Evolutionary conservation across 2,888 invertebrate genomes (phyloP), one percentile per base, ranked within the genome.

Genomic region (Gymnocheta viridis): DNA sequence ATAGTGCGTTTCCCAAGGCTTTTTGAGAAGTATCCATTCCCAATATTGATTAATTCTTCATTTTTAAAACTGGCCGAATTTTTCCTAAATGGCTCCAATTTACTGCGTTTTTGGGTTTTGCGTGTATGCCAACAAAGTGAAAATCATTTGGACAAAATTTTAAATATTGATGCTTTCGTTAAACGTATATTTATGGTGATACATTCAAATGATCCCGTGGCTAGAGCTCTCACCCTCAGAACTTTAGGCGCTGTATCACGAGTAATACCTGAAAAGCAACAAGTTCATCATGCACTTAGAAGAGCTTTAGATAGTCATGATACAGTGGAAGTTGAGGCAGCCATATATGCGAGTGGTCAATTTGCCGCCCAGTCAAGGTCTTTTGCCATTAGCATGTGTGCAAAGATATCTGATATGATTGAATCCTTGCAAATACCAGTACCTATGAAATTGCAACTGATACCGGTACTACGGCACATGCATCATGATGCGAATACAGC

Each of bases 21-120:
- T 0, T 98, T 99, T 92, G 98, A 98, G 90, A 98, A 98, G 91
- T 98, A 99, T 91, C 99, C 99, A 0, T 99, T 99, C 92, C 99
- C 99, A 0, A 98, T 99, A 89, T 93, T 99, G 22, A 99, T 99
- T 35, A 99, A 99, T 92, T 98, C 99, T 0, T 98, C 99, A 0
- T 95, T 99, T 86, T 92, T 99, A 22, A 98, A 99, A 93, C 92
- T 99, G 19, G 96, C 98, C 0, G 99, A 99, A 92, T 97, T 98
- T 5, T 99, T 99, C 92, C 95, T 98, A 78, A 95, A 89, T 93
- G 89, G 98, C 1, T 97, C 96, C 81, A 99, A 99, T 91, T 97
- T 99, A 89, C 92, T 99, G 44, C 94, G 99, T 5, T 94, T 98
- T 47, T 98, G 98, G 95, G 96, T 99, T 0, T 92, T 98, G 47